Evolutionary conservation across 2,888 invertebrate genomes (phyloP).

Genomic region (Sclerodermus sp.): DNA sequence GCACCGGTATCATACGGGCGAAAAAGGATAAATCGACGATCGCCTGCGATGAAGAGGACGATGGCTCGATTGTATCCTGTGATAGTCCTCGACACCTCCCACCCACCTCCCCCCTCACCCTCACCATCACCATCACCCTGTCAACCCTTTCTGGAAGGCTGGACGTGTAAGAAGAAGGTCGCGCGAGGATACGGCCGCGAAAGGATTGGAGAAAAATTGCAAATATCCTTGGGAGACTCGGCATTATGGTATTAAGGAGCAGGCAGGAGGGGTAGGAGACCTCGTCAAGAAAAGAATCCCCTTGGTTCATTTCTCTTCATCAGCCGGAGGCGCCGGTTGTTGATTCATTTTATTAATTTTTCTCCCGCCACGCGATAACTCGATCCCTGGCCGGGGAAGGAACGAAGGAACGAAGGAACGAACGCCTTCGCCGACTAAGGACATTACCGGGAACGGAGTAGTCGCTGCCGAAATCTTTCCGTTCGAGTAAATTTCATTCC

Average conservation of each 20-base stretch:
- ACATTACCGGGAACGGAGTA: conserved; percentile 37
- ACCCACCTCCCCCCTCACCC: no score
- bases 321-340: conserved; percentile 39
- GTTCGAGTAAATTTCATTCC: conserved; percentile 11
- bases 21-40: not conserved
- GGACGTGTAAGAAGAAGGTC: no score
- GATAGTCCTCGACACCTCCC: no score
- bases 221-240: no score
- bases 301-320: conserved; percentile 48
- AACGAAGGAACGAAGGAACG: conserved; percentile 16
- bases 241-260: no score
- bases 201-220: no score
- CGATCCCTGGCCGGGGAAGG: conserved; percentile 36
- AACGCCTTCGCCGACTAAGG: conserved; percentile 30
- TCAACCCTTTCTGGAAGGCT: no score
- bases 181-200: no score
- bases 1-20: not conserved
- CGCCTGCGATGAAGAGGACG: not conserved
- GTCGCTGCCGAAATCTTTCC: conserved; percentile 35
- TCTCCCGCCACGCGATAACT: conserved; percentile 47
- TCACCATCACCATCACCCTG: not conserved
- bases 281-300: conserved; percentile 35
- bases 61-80: not conserved
- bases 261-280: no score
- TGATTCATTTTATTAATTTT: conserved; percentile 56